Evolutionary conservation across 2,797 vertebrate species (phyloP).

Genomic region (Hypotaenidia philippensis): DNA sequence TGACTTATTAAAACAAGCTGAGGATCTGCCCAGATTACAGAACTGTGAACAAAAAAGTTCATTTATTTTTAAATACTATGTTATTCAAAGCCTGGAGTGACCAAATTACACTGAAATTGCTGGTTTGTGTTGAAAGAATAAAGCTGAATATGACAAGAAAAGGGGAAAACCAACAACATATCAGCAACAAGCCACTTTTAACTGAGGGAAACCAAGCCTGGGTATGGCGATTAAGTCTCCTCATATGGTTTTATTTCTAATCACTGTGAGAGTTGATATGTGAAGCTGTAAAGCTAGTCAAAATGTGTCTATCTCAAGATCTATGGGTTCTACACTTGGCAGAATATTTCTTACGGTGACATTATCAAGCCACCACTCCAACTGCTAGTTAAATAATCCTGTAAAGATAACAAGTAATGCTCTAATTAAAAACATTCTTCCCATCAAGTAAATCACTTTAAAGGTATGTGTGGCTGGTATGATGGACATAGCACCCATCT

Average conservation of each 20-base stretch:
- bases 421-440: conserved; percentile 37
- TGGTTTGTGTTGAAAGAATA: not conserved
- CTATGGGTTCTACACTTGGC: not conserved
- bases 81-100: conserved; percentile 1
- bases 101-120: not conserved
- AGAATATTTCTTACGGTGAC: not conserved
- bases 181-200: not conserved
- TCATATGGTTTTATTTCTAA: conserved; percentile 16
- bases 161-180: not conserved
- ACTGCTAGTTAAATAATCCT: not conserved
- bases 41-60: not conserved
- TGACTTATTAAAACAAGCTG: not conserved
- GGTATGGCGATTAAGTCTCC: not conserved
- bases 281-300: not conserved
- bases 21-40: not conserved
- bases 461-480: not conserved
- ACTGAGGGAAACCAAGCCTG: not conserved
- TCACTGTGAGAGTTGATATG: not conserved
- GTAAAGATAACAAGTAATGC: not conserved
- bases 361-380: not conserved
- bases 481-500: conserved; percentile 15
- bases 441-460: not conserved
- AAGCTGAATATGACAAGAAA: not conserved
- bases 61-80: not conserved
- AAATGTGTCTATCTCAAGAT: not conserved